phyloP scores from a whole-genome alignment of 1,140 invertebrate species.

The Pararge aegeria region DNA sequence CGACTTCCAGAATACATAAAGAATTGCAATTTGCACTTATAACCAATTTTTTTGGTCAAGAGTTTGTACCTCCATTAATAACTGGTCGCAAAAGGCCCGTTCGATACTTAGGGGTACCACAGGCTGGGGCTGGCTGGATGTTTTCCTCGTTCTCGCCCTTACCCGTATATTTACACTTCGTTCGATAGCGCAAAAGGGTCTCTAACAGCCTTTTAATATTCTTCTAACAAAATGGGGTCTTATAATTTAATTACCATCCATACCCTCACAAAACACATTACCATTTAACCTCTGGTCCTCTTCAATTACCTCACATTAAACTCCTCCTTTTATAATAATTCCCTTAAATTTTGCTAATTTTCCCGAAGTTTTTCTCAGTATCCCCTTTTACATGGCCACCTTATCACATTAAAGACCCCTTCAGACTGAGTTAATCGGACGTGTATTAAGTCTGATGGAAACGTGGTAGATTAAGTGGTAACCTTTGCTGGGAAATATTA shows the following conservation, averaged over 20 bases:
- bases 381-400: neutral
- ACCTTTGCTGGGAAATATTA: no score
- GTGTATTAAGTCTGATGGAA: no score
- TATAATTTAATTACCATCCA: constrained; percentile 7
- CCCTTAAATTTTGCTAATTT: constrained; percentile 25
- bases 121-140: no score
- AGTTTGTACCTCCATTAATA: no score
- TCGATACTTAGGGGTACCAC: no score
- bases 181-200: neutral
- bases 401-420: neutral
- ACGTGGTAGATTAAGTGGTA: no score
- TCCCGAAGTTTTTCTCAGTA: constrained; percentile 17
- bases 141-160: no score
- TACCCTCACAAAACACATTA: constrained; percentile 13
- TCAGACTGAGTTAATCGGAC: neutral
- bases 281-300: constrained; percentile 22
- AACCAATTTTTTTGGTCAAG: no score
- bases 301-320: constrained; percentile 28
- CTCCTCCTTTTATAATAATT: constrained; percentile 34
- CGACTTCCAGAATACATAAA: no score
- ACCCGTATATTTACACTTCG: no score
- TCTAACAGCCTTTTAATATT: constrained; percentile 12
- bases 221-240: neutral
- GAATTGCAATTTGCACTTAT: no score
- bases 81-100: no score